Percentiles rank a stretch among this genome's conserved stretches.
phyloP scores from a whole-genome alignment of 1,140 invertebrate species.

The Propsilocerus akamusi region DNA sequence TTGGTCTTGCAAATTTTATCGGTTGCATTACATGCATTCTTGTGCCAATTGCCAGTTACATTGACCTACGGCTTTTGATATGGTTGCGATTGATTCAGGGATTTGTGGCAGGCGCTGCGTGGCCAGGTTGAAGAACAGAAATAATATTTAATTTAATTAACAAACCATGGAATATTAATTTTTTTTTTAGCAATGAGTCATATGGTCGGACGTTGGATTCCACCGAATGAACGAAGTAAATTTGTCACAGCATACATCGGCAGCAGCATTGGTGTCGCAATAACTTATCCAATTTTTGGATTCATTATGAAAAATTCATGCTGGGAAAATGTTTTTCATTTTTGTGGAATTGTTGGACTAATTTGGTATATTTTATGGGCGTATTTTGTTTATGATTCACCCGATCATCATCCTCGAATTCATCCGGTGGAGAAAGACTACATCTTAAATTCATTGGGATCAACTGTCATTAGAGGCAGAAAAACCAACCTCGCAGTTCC shows the following conservation, averaged over 20 bases:
- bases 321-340: slow-evolving; percentile 61
- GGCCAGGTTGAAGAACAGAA: not conserved
- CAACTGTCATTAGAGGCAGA: slow-evolving; percentile 25
- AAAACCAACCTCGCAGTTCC: slow-evolving; percentile 31
- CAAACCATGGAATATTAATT: not conserved
- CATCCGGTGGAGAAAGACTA: slow-evolving; percentile 39
- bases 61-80: slow-evolving; percentile 24
- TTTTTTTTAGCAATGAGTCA: slow-evolving; percentile 36
- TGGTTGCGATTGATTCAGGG: not conserved
- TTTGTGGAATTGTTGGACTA: slow-evolving; percentile 39
- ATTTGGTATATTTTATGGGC: slow-evolving; percentile 50
- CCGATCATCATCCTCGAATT: slow-evolving; percentile 56
- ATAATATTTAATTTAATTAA: not conserved
- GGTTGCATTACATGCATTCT: slow-evolving; percentile 40
- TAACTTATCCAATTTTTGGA: slow-evolving; percentile 50
- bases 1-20: slow-evolving; percentile 37
- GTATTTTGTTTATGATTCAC: slow-evolving; percentile 42
- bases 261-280: slow-evolving; percentile 44
- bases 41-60: slow-evolving; percentile 35
- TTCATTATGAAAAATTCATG: slow-evolving; percentile 38
- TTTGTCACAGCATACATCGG: slow-evolving; percentile 30
- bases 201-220: slow-evolving; percentile 47
- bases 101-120: not conserved
- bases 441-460: slow-evolving; percentile 35
- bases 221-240: slow-evolving; percentile 37